Base-by-base conservation (phyloP, 35 echinoderm and acorn worm species). In the Heliocidaris tuberculata region DNA sequence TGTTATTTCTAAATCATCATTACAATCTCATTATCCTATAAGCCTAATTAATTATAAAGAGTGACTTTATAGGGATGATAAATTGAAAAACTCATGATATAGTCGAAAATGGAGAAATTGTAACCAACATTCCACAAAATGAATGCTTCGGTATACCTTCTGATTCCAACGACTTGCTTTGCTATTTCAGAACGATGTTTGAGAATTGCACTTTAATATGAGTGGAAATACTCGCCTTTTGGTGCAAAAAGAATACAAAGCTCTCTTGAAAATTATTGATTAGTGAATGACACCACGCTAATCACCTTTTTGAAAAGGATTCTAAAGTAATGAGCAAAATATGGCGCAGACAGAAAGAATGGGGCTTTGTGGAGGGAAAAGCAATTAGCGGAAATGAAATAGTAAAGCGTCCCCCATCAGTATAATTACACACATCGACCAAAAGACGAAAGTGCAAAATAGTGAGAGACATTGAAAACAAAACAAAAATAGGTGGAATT, bases 271-370 rank as follows among this genome's bases (percentile, higher is more conserved):
- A 89, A 89, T 89, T 78, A 78, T 78, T 89, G 31, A 89, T 89
- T 89, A 89, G 87, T 48, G 31, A 27, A 5, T 89, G 32, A 89
- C 87, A 89, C 87, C 29, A 48, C 9, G 31, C 87, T 89, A 89
- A 89, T 89, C 87, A 89, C 87, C 31, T 89, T 29, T 30, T 48
- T 48, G 87, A 89, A 89, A 47, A 89, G 87, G 87, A 48, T 12
- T 48, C 87, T 89, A 89, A 89, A 89, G 87, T 89, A 89, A 89
- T 89, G 87, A 89, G 65, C 87, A 89, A 89, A 89, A 89, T 89
- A 89, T 89, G 87, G 31, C 19, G 12, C 32, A 89, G 31, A 89
- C 47, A 17, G 87, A 89, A 89, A 89, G 87, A 89, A 89, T 89
- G 15, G 87, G 31, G 87, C 32, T 89, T 47, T 48, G 87, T 89